Evolutionary conservation across 2,888 invertebrate species (phyloP).

Genomic region (Calliopum simillimum): DNA sequence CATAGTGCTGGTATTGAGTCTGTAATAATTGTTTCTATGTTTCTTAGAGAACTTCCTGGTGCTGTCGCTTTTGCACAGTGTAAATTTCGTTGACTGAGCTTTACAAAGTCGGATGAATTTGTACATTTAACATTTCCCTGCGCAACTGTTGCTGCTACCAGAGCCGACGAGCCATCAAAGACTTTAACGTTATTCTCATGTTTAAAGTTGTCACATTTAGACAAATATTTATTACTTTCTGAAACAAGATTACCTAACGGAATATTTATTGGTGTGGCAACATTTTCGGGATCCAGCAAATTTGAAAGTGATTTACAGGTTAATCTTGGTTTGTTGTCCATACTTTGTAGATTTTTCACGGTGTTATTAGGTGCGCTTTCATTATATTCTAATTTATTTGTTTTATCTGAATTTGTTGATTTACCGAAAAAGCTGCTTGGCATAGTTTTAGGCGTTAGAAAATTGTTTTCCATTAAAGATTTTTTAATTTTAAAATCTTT

Average conservation of each 20-base stretch:
- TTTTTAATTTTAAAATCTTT: not conserved
- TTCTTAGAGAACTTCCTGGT: constrained; percentile 67
- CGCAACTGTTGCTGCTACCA: no score
- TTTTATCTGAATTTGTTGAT: not conserved
- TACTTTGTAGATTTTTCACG: constrained; percentile 61
- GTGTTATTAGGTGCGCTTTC: not conserved
- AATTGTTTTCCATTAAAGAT: constrained; percentile 4
- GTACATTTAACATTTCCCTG: no score
- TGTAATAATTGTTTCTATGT: constrained; percentile 69
- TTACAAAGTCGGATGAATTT: no score
- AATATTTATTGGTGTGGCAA: constrained; percentile 33
- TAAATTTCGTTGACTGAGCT: constrained; percentile 36
- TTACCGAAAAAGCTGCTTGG: not conserved
- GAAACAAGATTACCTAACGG: constrained; percentile 2
- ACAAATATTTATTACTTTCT: not conserved
- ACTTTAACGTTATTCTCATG: constrained; percentile 42
- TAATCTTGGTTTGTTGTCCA: constrained; percentile 72
- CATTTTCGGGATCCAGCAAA: constrained; percentile 70
- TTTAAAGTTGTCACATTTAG: not conserved
- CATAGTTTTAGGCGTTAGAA: not conserved
- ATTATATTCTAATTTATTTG: not conserved
- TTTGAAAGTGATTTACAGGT: constrained; percentile 75
- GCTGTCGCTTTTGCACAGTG: constrained; percentile 52
- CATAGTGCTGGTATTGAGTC: constrained; percentile 79
- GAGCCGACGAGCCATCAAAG: constrained; percentile 51